phyloP scores from a whole-genome alignment of 2,888 invertebrate species.

The Nezara viridula region DNA sequence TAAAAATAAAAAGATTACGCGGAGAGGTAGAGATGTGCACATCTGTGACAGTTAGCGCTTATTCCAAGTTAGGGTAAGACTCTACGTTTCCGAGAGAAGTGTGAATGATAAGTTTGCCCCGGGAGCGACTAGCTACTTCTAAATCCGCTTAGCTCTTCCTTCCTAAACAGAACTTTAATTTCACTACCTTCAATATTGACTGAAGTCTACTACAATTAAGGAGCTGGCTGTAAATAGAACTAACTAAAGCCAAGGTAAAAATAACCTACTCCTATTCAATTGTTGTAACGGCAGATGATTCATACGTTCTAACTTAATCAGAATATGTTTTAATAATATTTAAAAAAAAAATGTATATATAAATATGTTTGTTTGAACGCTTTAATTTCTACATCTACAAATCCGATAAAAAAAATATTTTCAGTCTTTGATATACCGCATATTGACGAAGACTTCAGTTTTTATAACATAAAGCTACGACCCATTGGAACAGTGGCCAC shows the following conservation, averaged over 20 bases:
- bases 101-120: slow-evolving; percentile 22
- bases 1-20: neutral
- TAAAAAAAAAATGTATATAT: too few relatives aligned
- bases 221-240: neutral
- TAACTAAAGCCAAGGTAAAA: neutral
- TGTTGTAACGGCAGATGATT: too few relatives aligned
- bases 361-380: too few relatives aligned
- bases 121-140: neutral
- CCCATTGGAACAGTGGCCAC: too few relatives aligned
- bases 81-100: neutral
- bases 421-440: too few relatives aligned
- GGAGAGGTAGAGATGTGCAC: neutral
- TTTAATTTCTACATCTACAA: too few relatives aligned
- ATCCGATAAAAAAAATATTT: too few relatives aligned
- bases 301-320: too few relatives aligned
- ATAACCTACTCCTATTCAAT: neutral
- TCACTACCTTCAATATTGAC: slow-evolving; percentile 5
- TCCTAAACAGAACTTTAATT: slow-evolving; percentile 15
- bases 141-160: neutral
- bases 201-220: neutral
- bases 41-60: slow-evolving; percentile 13
- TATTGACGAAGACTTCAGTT: too few relatives aligned
- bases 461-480: too few relatives aligned
- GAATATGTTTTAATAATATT: too few relatives aligned
- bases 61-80: neutral